A percentile compares a stretch with the other conserved stretches of the same genome.
phyloP scores from a whole-genome alignment of 1,140 invertebrate species.

The Nylanderia fulva region DNA sequence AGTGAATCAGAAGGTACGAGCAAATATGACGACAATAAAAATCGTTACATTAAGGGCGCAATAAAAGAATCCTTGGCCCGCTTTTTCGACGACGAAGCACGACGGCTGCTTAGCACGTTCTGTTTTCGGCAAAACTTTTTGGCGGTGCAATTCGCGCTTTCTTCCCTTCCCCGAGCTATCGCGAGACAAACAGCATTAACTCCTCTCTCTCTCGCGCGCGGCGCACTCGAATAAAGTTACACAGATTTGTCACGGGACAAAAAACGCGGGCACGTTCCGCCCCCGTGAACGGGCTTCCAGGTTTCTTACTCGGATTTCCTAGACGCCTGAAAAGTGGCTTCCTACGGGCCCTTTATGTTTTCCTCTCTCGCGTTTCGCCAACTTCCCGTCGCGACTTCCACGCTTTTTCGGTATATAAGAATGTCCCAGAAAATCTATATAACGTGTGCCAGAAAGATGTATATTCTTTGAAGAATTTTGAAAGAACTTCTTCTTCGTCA shows the following conservation, averaged over 20 bases:
- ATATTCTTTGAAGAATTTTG: conserved; percentile 30
- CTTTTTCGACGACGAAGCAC: conserved; percentile 12
- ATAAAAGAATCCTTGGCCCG: conserved; percentile 32
- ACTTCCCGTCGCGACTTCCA: conserved; percentile 35
- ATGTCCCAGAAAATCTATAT: conserved; percentile 45
- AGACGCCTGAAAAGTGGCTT: conserved; percentile 65
- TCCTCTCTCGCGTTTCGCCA: conserved; percentile 55
- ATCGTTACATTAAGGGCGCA: neutral
- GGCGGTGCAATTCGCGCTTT: conserved; percentile 20
- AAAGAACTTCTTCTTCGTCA: conserved; percentile 14
- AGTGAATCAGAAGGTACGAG: neutral
- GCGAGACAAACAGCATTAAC: conserved; percentile 70
- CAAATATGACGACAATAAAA: neutral
- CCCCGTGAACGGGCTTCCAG: conserved; percentile 24
- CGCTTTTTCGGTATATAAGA: conserved; percentile 27
- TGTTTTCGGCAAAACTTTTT: conserved; percentile 54
- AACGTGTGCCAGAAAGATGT: conserved; percentile 24
- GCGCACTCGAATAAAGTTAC: conserved; percentile 63
- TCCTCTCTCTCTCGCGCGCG: conserved; percentile 26
- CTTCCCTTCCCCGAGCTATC: conserved; percentile 11
- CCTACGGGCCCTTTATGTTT: conserved; percentile 66
- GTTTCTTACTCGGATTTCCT: conserved; percentile 59
- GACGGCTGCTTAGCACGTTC: neutral
- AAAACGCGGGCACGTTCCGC: conserved; percentile 49
- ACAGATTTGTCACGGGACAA: conserved; percentile 64